Evolutionary conservation across 2,888 invertebrate species (phyloP).

Genomic region (Syrphus vitripennis): DNA sequence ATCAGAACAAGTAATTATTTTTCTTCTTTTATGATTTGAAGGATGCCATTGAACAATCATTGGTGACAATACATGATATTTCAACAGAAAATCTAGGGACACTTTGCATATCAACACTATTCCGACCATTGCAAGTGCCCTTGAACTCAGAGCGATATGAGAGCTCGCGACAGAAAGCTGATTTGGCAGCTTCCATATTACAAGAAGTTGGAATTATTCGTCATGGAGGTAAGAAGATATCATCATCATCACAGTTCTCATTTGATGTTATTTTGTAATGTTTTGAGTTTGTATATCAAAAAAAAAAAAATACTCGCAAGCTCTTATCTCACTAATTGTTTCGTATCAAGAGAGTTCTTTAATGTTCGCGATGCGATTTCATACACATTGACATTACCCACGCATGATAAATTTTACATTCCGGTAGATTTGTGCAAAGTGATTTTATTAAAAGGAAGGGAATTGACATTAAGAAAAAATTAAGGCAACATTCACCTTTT

Average conservation of each 20-base stretch:
- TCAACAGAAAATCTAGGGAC: slow-evolving; percentile 87
- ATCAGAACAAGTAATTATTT: not conserved
- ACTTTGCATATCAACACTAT: slow-evolving; percentile 87
- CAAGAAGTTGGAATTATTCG: slow-evolving; percentile 87
- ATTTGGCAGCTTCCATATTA: slow-evolving; percentile 88
- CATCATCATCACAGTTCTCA: too few relatives aligned
- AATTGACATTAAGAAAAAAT: too few relatives aligned
- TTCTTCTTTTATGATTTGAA: slow-evolving; percentile 72
- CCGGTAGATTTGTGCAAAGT: not conserved
- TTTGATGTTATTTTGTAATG: too few relatives aligned
- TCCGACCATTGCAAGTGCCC: slow-evolving; percentile 86
- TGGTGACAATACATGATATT: slow-evolving; percentile 89
- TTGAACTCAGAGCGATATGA: slow-evolving; percentile 88
- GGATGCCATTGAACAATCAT: slow-evolving; percentile 86
- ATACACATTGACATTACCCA: too few relatives aligned
- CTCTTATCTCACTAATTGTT: not conserved
- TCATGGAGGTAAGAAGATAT: slow-evolving; percentile 83
- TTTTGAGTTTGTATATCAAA: too few relatives aligned
- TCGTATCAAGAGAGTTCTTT: not conserved
- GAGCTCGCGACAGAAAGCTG: slow-evolving; percentile 89
- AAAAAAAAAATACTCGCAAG: not conserved
- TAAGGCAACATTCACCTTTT: not conserved
- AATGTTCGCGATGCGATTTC: not conserved
- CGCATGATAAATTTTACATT: not conserved
- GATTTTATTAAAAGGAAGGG: too few relatives aligned